Conservation (phyloP, 2,113 vertebrate genomes). For the Protomyctophum bolini region DNA sequence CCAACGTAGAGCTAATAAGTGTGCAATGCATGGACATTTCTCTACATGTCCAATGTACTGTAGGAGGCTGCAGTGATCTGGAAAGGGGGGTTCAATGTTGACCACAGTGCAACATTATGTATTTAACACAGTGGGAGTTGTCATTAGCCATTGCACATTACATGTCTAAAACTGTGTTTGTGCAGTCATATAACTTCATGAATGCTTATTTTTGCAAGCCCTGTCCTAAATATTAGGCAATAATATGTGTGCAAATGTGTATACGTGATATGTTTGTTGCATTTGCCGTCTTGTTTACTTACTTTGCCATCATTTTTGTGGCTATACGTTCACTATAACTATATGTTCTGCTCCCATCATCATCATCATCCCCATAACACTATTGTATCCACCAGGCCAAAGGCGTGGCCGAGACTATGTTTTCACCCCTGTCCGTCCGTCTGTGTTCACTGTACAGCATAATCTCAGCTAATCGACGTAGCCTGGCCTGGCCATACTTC, state of each 20-base stretch:
- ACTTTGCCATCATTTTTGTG: too few relatives aligned
- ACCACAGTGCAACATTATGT: not conserved
- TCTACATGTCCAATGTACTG: not conserved
- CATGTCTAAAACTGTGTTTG: not conserved
- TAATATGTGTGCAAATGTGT: too few relatives aligned
- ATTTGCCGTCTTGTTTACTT: not conserved
- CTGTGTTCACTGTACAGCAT: not conserved
- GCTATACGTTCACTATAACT: too few relatives aligned
- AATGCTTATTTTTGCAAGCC: not conserved
- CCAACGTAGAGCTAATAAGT: not conserved
- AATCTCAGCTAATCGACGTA: too few relatives aligned
- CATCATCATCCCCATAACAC: not conserved
- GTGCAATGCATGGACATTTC: not conserved
- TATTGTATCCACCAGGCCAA: too few relatives aligned
- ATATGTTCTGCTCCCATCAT: not conserved
- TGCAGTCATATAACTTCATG: not conserved
- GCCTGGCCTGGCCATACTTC: not conserved
- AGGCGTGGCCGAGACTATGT: too few relatives aligned
- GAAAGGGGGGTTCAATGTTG: not conserved
- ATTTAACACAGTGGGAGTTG: not conserved
- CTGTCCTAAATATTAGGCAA: too few relatives aligned
- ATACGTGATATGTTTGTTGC: not conserved
- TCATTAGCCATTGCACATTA: not conserved
- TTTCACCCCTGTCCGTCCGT: not conserved
- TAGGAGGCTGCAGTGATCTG: not conserved